Conservation (phyloP, 2,888 invertebrate species). For the Drosophila robusta region DNA sequence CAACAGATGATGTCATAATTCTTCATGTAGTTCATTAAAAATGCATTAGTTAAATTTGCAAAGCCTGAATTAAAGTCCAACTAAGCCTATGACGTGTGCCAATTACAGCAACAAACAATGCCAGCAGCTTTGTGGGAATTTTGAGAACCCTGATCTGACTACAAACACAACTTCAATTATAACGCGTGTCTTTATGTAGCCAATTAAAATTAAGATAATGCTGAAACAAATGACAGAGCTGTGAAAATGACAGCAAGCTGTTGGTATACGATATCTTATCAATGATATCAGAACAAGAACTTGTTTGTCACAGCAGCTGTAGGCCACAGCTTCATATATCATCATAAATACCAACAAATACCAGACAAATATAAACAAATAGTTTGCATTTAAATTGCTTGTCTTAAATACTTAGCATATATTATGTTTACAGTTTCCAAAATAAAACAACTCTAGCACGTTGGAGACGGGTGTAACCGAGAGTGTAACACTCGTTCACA, state of each 20-base stretch:
- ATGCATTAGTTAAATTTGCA: constrained; percentile 66
- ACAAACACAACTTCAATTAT: neutral
- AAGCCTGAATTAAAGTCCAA: constrained; percentile 48
- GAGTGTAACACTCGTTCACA: too few species aligned
- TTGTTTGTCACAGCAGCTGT: constrained; percentile 44
- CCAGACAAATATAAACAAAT: constrained; percentile 40
- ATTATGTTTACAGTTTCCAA: constrained; percentile 1
- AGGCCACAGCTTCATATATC: constrained; percentile 5
- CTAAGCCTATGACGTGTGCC: constrained; percentile 55
- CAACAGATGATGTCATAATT: constrained; percentile 56
- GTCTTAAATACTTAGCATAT: constrained; percentile 11
- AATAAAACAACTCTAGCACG: neutral
- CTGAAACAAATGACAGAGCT: constrained; percentile 63
- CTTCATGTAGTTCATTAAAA: constrained; percentile 58
- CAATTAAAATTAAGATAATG: constrained; percentile 72
- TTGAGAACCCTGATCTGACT: neutral
- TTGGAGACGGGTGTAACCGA: too few species aligned
- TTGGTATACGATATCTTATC: constrained; percentile 52
- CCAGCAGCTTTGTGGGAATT: constrained; percentile 56
- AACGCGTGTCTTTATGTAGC: constrained; percentile 45
- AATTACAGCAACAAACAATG: constrained; percentile 32
- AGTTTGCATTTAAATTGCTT: constrained; percentile 54
- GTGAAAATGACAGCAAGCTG: constrained; percentile 48
- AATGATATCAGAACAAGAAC: constrained; percentile 66
- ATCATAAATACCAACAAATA: constrained; percentile 18